Conservation (phyloP, 2,113 vertebrate genomes). For the Thalassoma bifasciatum region DNA sequence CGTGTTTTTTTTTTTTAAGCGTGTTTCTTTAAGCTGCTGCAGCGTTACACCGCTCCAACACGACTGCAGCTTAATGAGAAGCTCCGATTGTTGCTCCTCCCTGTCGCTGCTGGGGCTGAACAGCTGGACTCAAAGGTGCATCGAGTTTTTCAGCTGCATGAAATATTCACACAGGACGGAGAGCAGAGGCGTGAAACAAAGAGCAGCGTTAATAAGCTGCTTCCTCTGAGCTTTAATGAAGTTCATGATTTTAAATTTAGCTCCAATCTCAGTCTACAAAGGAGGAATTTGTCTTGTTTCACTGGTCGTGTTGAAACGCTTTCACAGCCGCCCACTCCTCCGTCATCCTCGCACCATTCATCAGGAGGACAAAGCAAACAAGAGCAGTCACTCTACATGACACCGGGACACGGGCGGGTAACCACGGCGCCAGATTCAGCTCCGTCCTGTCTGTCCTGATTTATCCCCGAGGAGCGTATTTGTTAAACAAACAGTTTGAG, state of each 20-base stretch:
- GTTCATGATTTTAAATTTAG: too few relatives aligned
- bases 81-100: conserved; percentile 20
- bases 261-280: too few relatives aligned
- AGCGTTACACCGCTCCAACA: conserved; percentile 39
- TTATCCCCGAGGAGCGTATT: conserved; percentile 4
- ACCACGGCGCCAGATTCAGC: conserved; percentile 32
- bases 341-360: conserved; percentile 41
- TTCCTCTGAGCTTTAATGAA: conserved; percentile 56
- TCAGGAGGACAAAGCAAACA: conserved; percentile 41
- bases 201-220: conserved; percentile 32
- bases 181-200: conserved; percentile 42
- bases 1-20: too few relatives aligned
- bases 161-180: conserved; percentile 1
- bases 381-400: conserved; percentile 20
- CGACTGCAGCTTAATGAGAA: conserved; percentile 36
- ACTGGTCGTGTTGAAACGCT: conserved; percentile 10
- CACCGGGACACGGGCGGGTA: conserved; percentile 35
- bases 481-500: conserved; percentile 39
- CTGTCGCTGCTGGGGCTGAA: conserved; percentile 21
- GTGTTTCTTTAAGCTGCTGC: conserved; percentile 12
- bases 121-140: background rate
- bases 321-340: conserved; percentile 42
- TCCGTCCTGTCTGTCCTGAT: conserved; percentile 41
- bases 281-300: conserved; percentile 26
- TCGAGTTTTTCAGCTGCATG: background rate